Conservation (phyloP, 2,888 invertebrate genomes). For the Anthrax anthrax region DNA sequence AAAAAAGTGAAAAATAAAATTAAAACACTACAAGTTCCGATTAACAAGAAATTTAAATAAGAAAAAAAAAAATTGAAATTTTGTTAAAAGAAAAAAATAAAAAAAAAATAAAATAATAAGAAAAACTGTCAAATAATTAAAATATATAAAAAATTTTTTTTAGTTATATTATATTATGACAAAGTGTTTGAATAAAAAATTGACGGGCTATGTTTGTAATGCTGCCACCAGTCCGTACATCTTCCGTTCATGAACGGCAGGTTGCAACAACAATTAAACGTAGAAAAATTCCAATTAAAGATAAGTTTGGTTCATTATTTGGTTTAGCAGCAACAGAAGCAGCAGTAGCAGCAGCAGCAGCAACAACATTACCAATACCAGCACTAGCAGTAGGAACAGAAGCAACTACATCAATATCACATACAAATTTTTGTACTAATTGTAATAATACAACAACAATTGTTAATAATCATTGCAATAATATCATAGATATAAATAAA, state of each 20-base stretch:
- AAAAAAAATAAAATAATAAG: too few species aligned
- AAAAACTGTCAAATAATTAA: too few species aligned
- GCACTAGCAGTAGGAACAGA: neutral
- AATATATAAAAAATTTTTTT: too few species aligned
- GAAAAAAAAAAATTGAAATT: too few species aligned
- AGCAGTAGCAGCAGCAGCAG: neutral
- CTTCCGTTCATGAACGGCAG: conserved; percentile 19
- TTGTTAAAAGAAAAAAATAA: too few species aligned
- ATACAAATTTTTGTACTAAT: neutral
- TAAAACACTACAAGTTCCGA: neutral
- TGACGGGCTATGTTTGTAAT: conserved; percentile 21
- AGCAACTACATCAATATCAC: conserved; percentile 1
- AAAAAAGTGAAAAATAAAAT: conserved; percentile 1
- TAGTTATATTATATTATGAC: conserved; percentile 16
- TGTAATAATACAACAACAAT: neutral
- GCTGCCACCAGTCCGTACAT: conserved; percentile 19
- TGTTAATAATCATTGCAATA: neutral
- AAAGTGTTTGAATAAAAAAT: conserved; percentile 18
- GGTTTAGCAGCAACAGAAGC: neutral
- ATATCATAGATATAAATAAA: too few species aligned
- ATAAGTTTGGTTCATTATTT: too few species aligned
- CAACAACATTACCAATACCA: conserved; percentile 3
- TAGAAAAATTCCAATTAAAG: neutral
- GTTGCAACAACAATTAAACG: conserved; percentile 13
- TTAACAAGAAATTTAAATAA: neutral